Conservation (phyloP, 2,113 vertebrate species). For the Bos indicus region DNA sequence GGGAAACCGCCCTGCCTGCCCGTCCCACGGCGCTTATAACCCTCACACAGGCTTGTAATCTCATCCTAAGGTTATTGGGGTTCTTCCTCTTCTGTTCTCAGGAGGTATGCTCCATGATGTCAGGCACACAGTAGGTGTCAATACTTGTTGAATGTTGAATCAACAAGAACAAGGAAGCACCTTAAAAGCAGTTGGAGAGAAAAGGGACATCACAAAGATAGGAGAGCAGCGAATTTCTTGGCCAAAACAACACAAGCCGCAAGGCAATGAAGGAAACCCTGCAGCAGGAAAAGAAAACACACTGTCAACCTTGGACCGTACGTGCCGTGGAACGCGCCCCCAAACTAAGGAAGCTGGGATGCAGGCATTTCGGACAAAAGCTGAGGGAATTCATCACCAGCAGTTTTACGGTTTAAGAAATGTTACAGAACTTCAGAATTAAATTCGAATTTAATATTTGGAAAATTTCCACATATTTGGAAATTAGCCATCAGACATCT, state of each 20-base stretch:
- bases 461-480: background rate
- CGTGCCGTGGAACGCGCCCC: background rate
- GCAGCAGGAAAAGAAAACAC: background rate
- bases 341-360: too few relatives aligned
- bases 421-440: background rate
- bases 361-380: background rate
- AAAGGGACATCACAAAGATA: background rate
- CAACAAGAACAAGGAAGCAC: background rate
- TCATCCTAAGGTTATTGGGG: background rate
- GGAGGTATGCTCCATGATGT: background rate
- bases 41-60: background rate
- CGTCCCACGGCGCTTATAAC: fast-evolving
- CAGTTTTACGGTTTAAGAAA: too few relatives aligned
- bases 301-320: too few relatives aligned
- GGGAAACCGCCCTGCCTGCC: background rate
- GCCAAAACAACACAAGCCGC: background rate
- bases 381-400: too few relatives aligned
- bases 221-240: background rate
- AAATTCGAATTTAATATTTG: background rate
- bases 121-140: background rate
- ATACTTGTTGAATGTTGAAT: background rate
- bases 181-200: background rate
- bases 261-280: background rate
- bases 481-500: background rate
- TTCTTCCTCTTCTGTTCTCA: background rate